Evolutionary conservation across 2,113 vertebrate genomes (phyloP).

Genomic region (Stictonetta naevosa): DNA sequence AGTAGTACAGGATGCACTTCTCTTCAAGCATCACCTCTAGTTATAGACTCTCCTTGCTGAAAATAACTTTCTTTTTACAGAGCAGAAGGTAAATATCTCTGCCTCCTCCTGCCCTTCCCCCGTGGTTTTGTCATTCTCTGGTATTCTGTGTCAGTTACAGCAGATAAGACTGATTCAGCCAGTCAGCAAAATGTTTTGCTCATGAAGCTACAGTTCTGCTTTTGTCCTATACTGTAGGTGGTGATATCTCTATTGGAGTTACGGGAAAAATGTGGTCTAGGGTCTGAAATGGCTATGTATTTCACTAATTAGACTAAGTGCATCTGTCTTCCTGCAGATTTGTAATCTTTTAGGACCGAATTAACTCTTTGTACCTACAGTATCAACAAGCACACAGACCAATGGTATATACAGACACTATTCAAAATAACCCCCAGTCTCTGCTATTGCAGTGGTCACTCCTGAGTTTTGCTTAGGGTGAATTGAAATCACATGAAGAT

Average conservation of each 20-base stretch:
- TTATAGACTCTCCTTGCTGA: not conserved
- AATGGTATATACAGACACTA: not conserved
- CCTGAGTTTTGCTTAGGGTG: not conserved
- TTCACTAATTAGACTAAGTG: not conserved
- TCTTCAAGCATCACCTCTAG: not conserved
- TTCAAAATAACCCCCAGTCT: not conserved
- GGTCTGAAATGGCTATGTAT: not conserved
- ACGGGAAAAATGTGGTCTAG: not conserved
- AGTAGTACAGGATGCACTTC: not conserved
- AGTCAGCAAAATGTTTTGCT: not conserved
- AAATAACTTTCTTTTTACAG: not conserved
- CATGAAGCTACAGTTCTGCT: not conserved
- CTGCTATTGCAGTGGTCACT: not conserved
- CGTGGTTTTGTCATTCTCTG: not conserved
- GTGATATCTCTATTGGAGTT: not conserved
- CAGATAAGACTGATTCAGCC: not conserved
- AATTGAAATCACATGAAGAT: slow-evolving; percentile 23
- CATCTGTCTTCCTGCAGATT: not conserved
- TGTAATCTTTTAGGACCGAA: not conserved
- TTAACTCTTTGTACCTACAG: not conserved
- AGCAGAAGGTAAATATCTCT: not conserved
- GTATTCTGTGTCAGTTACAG: not conserved
- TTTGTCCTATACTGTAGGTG: not conserved
- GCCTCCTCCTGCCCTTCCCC: not conserved
- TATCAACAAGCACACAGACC: not conserved